Evolutionary conservation across 1,140 invertebrate genomes (phyloP), one percentile per base, ranked within the genome.

Genomic region (Drosophila baimaii): DNA sequence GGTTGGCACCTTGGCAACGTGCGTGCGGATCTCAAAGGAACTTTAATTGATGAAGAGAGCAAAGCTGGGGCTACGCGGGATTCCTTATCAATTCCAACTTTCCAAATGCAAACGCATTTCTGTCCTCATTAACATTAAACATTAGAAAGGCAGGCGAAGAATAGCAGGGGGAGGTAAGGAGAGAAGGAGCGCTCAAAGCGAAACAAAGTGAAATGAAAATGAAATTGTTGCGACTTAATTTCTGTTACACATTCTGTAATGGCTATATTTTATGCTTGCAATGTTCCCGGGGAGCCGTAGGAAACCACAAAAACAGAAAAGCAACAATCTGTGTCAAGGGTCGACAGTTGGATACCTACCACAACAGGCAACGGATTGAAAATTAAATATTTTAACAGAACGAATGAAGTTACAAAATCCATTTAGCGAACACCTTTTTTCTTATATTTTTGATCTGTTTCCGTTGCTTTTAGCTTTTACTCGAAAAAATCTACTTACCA

Each of bases 161-260:
- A 7, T 7, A 27, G 27, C 3, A 41, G 21, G 41, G 9, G 41
- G 43, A 35, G 51, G 7, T 15, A 27, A 27, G 66, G 57, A 25
- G 43, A 19, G 33, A 46, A 70, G 31, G 31, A 46, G 31, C 39
- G 41, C 46, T 41, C 17, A 13, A 76, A 75, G 57, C 27, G 37
- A 71, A 81, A 62, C 39, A 23, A 77, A 76, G 57, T 39, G 64
- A 81, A 81, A 69, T 39, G 44, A 77, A 71, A 57, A 81, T 65
- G 44, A 81, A 84, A 84, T 73, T 79, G 78, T 88, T 73, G 76
- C 58, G 70, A 88, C 77, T 88, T 82, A 70, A 82, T 76, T 86
- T 79, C 74, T 61, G 29, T 52, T 49, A 46, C 39, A 58, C 63
- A 75, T 72, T 79, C 65, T 65, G 58, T 78, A 75, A 71, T 75